Conservation (phyloP, 2,888 invertebrate genomes). For the Autographa gamma region DNA sequence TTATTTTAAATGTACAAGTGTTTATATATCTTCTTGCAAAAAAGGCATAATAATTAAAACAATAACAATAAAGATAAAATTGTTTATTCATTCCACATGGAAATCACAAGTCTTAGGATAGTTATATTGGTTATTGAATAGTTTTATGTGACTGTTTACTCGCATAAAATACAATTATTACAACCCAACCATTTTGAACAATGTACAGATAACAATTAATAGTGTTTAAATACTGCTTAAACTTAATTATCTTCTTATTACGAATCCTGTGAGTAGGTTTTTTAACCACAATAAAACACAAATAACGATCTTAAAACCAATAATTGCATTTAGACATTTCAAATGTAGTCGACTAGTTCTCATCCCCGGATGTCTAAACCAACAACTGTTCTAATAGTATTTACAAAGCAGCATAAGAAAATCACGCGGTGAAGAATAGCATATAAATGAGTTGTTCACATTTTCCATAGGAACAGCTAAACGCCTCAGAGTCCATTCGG, state of each 20-base stretch:
- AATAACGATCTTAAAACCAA: background rate
- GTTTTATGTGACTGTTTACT: background rate
- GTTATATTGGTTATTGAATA: background rate
- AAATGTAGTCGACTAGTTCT: background rate
- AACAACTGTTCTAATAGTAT: background rate
- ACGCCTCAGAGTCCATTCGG: background rate
- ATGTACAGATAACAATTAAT: conserved; percentile 22
- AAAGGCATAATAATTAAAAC: conserved; percentile 4
- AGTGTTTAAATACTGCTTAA: conserved; percentile 40
- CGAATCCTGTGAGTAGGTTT: conserved; percentile 29
- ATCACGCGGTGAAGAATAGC: background rate
- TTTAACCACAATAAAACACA: conserved; percentile 29
- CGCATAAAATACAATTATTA: conserved; percentile 18
- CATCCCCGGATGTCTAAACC: background rate
- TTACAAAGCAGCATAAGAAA: conserved; percentile 4
- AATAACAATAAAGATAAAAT: conserved; percentile 5
- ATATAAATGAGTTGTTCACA: background rate
- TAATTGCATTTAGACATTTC: background rate
- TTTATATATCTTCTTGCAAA: background rate
- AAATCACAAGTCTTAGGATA: conserved; percentile 35
- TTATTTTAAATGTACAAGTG: conserved; percentile 23
- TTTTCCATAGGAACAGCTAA: background rate
- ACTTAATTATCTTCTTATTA: background rate
- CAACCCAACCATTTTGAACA: conserved; percentile 18
- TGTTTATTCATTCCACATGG: conserved; percentile 39